A percentile compares a stretch with the other conserved stretches of the same genome.
Conservation (phyloP, 2,888 invertebrate genomes). For the Polymixis lichenea region DNA sequence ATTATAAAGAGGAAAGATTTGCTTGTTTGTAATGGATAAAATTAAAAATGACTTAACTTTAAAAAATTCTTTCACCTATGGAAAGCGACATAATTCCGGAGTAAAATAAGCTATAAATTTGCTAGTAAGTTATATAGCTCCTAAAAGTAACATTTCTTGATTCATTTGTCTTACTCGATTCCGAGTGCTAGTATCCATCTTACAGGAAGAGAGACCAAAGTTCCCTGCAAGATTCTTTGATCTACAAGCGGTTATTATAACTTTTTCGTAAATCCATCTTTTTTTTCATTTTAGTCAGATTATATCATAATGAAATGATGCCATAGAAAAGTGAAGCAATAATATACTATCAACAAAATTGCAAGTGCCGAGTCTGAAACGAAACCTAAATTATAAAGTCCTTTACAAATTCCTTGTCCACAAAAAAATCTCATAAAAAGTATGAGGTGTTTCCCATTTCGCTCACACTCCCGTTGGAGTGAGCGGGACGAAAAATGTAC, state of each 20-base stretch:
- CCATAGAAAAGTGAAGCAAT: neutral
- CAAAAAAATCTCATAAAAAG: conserved; percentile 7
- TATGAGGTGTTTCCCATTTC: conserved; percentile 11
- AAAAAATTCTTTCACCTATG: no score
- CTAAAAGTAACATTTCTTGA: neutral
- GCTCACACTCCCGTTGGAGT: conserved; percentile 30
- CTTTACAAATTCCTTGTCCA: neutral
- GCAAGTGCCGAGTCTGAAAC: neutral
- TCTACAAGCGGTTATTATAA: neutral
- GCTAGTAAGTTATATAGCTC: neutral
- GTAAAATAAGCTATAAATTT: no score
- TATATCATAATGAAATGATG: neutral
- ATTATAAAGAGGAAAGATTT: no score
- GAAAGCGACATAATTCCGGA: no score
- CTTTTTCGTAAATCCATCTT: neutral
- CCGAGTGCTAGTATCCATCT: neutral
- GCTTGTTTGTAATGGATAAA: no score
- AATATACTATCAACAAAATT: neutral
- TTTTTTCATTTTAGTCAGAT: no score
- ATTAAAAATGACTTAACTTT: no score
- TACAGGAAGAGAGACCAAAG: neutral
- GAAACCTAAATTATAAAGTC: neutral
- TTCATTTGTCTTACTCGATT: neutral
- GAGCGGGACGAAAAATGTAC: conserved; percentile 54
- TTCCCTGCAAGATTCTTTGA: neutral